A percentile compares a stretch with the other conserved stretches of the same genome.
phyloP scores from a whole-genome alignment of 2,113 vertebrate genomes.

The Anolis carolinensis region DNA sequence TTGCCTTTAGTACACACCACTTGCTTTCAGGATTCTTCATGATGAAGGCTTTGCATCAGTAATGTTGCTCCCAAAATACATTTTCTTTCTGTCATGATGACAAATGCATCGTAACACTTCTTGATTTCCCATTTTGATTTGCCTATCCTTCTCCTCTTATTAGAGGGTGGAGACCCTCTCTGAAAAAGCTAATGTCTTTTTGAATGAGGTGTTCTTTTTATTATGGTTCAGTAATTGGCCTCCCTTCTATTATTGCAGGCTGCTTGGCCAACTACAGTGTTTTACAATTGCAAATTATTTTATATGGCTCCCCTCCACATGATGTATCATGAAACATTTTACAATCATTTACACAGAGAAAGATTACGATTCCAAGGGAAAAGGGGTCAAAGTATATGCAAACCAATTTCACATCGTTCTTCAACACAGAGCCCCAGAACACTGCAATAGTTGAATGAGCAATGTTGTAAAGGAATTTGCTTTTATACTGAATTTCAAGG shows the following conservation, averaged over 20 bases:
- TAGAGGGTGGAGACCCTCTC: constrained; percentile 18
- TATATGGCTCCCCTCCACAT: constrained; percentile 11
- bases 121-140: constrained; percentile 26
- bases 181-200: background rate
- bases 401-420: constrained; percentile 32
- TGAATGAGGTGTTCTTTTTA: constrained; percentile 13
- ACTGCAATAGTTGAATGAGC: constrained; percentile 3
- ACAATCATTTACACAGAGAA: constrained; percentile 34
- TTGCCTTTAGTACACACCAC: background rate
- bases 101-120: constrained; percentile 30
- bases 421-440: constrained; percentile 28
- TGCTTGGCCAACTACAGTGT: constrained; percentile 19
- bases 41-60: constrained; percentile 6
- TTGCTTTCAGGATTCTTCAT: constrained; percentile 9
- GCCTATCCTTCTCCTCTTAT: constrained; percentile 18
- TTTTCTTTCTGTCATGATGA: constrained; percentile 32
- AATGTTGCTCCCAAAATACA: background rate
- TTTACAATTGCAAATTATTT: constrained; percentile 44
- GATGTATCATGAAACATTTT: constrained; percentile 33
- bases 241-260: constrained; percentile 16
- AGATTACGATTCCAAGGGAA: constrained; percentile 30
- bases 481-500: constrained; percentile 30
- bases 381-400: constrained; percentile 25
- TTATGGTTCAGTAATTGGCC: constrained; percentile 15
- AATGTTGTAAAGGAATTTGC: background rate